Evolutionary conservation across 2,113 vertebrate genomes (phyloP).

Genomic region (Cepphus grylle): DNA sequence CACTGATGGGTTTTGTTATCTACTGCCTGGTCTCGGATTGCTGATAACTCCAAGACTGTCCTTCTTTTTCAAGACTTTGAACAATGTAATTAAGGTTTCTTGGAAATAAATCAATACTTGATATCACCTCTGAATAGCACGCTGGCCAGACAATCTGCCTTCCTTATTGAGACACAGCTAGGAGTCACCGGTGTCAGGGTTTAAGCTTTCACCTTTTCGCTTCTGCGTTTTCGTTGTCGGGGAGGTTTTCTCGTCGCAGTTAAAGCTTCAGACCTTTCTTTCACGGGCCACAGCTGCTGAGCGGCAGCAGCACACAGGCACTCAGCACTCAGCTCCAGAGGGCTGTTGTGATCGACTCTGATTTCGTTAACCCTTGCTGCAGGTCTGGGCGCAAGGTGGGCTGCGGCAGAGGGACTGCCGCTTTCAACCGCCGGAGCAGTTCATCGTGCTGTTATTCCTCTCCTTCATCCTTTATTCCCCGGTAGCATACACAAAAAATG

Average conservation of each 20-base stretch:
- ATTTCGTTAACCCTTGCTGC: not conserved
- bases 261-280: not conserved
- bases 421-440: not conserved
- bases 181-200: not conserved
- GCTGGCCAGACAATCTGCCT: not conserved
- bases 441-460: not conserved
- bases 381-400: not conserved
- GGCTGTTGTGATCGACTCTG: not conserved
- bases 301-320: not conserved
- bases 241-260: not conserved
- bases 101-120: slow-evolving; percentile 46
- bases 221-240: not conserved
- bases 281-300: not conserved
- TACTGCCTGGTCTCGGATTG: not conserved
- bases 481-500: not conserved
- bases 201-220: not conserved
- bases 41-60: not conserved
- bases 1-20: slow-evolving; percentile 10
- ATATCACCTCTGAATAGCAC: not conserved
- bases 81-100: slow-evolving; percentile 26
- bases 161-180: not conserved
- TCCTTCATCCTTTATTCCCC: not conserved
- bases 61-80: slow-evolving; percentile 26
- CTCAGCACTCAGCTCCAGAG: not conserved
- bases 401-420: not conserved